Percentiles rank a stretch among this genome's conserved stretches.
Conservation (phyloP, 2,797 vertebrate genomes). For the Sebastes alutus region DNA sequence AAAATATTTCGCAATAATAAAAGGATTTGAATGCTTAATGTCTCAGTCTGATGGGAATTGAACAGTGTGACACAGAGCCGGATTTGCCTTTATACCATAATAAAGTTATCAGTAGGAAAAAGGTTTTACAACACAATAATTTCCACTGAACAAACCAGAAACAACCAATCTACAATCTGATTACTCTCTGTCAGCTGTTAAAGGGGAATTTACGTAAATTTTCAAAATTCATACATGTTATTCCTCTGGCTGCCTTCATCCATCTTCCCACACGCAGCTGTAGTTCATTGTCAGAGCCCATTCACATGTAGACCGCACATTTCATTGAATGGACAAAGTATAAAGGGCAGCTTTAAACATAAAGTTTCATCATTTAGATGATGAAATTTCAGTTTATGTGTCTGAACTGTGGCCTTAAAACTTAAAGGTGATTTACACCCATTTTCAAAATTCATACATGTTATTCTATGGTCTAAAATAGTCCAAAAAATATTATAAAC, state of each 20-base stretch:
- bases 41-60: neutral
- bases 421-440: too few relatives aligned
- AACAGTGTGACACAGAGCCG: neutral
- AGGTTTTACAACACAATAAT: neutral
- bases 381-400: neutral
- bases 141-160: neutral
- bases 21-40: slow-evolving; percentile 1
- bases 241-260: slow-evolving; percentile 46
- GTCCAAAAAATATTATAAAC: too few relatives aligned
- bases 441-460: too few relatives aligned
- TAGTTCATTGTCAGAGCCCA: slow-evolving; percentile 55
- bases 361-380: neutral
- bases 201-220: too few relatives aligned
- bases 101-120: neutral
- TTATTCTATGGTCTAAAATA: too few relatives aligned
- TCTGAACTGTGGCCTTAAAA: neutral
- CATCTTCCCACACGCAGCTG: slow-evolving; percentile 60
- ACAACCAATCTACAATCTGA: neutral
- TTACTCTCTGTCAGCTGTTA: neutral
- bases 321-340: slow-evolving; percentile 23
- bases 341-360: neutral
- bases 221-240: neutral
- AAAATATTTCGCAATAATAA: neutral
- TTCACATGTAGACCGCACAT: slow-evolving; percentile 26
- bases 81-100: neutral